These are phyloP conservation scores for Elymnias hypermnestra DNA, from an alignment of 1,140 invertebrate species.

Conservation along the genomic window DNA sequence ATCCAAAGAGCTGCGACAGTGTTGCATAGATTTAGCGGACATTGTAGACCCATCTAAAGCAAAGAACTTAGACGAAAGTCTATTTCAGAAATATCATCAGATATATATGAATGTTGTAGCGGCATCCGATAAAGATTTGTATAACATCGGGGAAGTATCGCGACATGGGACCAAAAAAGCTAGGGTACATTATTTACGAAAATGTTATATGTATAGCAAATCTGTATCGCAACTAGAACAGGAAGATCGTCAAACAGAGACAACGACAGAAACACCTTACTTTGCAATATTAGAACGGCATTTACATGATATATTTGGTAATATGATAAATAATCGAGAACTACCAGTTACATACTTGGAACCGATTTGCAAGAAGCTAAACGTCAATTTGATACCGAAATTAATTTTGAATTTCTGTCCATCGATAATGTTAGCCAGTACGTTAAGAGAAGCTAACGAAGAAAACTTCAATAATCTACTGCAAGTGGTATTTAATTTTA, in stretches of 20 bases:
- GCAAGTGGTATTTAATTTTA: conserved; percentile 60
- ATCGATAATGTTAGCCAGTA: conserved; percentile 47
- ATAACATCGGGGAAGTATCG: conserved; percentile 56
- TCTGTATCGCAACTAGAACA: conserved; percentile 59
- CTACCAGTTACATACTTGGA: conserved; percentile 61
- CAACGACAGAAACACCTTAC: conserved; percentile 36
- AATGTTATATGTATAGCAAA: conserved; percentile 69
- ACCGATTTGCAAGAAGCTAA: conserved; percentile 68
- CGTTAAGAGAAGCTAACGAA: conserved; percentile 45
- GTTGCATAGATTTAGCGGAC: conserved; percentile 50
- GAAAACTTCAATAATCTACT: conserved; percentile 61
- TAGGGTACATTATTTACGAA: conserved; percentile 58
- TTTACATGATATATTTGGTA: conserved; percentile 66
- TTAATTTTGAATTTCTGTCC: conserved; percentile 71
- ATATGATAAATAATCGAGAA: conserved; percentile 67
- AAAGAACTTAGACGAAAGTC: conserved; percentile 40
- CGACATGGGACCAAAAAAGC: conserved; percentile 50
- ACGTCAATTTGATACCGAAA: conserved; percentile 70
- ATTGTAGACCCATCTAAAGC: conserved; percentile 39
- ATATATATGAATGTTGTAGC: conserved; percentile 69
- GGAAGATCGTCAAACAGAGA: conserved; percentile 32
- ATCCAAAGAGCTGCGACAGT: conserved; percentile 58
- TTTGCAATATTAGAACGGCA: conserved; percentile 59
- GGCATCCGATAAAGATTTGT: conserved; percentile 65
- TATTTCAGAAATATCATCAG: conserved; percentile 64